Percentiles rank a stretch among this genome's conserved stretches.
Evolutionary conservation across 2,113 vertebrate genomes (phyloP).

Genomic region (Chionomys nivalis): DNA sequence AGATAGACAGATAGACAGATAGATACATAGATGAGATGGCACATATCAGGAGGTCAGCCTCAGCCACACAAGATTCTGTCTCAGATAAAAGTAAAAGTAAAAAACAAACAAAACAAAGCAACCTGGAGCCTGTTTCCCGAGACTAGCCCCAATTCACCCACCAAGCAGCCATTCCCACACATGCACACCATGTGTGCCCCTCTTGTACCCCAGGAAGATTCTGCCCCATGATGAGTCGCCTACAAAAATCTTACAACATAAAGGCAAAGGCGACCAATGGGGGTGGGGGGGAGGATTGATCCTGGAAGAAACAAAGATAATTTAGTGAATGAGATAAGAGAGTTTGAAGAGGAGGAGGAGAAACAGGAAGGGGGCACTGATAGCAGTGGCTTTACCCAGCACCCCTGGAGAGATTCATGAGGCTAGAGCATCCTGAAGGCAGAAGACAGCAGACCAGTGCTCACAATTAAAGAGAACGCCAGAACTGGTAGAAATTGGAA

Average conservation of each 20-base stretch:
- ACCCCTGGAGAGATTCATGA: background rate
- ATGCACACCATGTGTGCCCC: background rate
- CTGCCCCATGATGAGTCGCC: background rate
- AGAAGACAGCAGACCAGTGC: background rate
- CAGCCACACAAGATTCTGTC: background rate
- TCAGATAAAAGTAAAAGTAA: background rate
- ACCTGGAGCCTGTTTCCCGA: background rate
- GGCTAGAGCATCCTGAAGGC: background rate
- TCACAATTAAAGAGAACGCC: background rate
- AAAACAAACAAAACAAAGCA: background rate
- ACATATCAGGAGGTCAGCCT: background rate
- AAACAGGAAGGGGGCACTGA: background rate
- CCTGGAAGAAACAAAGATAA: constrained; percentile 33
- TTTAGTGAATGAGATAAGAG: background rate
- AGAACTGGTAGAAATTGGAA: constrained; percentile 39
- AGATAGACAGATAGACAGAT: background rate
- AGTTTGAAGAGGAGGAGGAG: too few species aligned
- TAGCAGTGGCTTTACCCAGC: background rate
- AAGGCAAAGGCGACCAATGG: background rate
- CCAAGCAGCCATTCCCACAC: background rate
- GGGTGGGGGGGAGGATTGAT: constrained; percentile 15
- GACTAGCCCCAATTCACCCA: background rate
- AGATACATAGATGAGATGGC: background rate
- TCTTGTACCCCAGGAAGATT: background rate
- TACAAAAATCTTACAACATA: background rate